Conservation (phyloP, 2,797 vertebrate species). For the Lates japonicus region DNA sequence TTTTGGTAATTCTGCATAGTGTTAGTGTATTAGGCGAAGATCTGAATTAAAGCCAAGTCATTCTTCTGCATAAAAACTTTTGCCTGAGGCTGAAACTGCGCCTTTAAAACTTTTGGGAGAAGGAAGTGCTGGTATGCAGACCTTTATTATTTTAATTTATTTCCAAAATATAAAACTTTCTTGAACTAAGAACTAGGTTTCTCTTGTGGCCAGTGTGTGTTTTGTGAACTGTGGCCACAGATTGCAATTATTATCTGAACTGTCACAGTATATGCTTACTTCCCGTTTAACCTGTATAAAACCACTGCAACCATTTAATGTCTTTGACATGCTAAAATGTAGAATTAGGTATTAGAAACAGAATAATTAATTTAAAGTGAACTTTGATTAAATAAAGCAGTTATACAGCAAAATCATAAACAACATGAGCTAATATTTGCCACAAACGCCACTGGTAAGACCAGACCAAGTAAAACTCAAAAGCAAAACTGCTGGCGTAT, state of each 20-base stretch:
- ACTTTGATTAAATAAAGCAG: too few relatives aligned
- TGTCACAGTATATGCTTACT: not conserved
- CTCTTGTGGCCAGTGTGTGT: not conserved
- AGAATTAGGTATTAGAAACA: too few relatives aligned
- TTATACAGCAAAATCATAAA: too few relatives aligned
- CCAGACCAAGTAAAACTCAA: too few relatives aligned
- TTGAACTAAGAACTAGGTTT: not conserved
- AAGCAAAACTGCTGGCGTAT: too few relatives aligned
- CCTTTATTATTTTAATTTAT: not conserved
- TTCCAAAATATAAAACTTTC: not conserved
- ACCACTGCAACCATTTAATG: too few relatives aligned
- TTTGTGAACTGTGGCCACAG: not conserved
- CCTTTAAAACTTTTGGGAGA: not conserved
- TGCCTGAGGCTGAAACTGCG: not conserved
- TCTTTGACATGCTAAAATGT: too few relatives aligned
- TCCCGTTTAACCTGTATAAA: too few relatives aligned
- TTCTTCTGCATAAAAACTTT: slow-evolving; percentile 25
- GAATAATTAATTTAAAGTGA: too few relatives aligned
- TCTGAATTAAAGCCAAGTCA: slow-evolving; percentile 14
- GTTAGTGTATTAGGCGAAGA: not conserved
- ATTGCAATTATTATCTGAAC: too few relatives aligned
- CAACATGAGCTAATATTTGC: too few relatives aligned
- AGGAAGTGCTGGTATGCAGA: not conserved
- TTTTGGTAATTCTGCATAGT: slow-evolving; percentile 32
- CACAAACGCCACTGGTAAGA: too few relatives aligned